phyloP scores from a whole-genome alignment of 2,113 vertebrate species.

The Labeo rohita region DNA sequence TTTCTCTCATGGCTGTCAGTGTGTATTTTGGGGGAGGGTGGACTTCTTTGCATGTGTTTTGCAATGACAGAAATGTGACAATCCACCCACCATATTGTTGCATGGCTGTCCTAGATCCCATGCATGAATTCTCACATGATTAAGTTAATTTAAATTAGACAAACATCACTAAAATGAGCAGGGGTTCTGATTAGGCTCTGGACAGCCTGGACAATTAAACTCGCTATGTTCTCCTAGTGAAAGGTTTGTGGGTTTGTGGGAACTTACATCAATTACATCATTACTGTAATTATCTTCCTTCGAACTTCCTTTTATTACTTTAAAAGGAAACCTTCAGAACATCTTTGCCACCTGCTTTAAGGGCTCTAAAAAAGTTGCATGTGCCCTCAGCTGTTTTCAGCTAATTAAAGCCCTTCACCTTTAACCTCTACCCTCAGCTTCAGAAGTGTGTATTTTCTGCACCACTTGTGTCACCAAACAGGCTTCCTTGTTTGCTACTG shows the following conservation, averaged over 20 bases:
- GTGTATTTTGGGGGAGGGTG: constrained; percentile 40
- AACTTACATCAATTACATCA: constrained; percentile 20
- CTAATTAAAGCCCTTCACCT: neutral
- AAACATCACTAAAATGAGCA: neutral
- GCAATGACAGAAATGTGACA: neutral
- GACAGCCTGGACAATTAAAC: neutral
- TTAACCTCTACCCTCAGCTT: constrained; percentile 8
- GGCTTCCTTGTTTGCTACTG: constrained; percentile 47
- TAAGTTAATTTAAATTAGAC: neutral
- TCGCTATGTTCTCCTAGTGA: neutral
- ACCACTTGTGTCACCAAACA: constrained; percentile 51
- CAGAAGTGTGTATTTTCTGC: constrained; percentile 36
- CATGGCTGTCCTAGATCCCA: neutral
- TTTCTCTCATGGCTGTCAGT: constrained; percentile 15
- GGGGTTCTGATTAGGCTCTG: neutral
- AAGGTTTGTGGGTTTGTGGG: neutral
- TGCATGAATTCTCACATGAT: neutral
- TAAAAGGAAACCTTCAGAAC: neutral
- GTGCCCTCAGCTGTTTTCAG: neutral
- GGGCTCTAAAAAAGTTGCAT: neutral
- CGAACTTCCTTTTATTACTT: neutral
- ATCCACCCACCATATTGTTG: neutral
- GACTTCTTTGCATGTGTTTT: constrained; percentile 14
- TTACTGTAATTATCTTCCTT: neutral
- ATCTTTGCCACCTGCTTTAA: neutral